Percentiles rank a stretch among this genome's conserved stretches.
These are phyloP conservation scores for Nomada fabriciana DNA, from an alignment of 2,888 invertebrate species.

Conservation along the genomic window DNA sequence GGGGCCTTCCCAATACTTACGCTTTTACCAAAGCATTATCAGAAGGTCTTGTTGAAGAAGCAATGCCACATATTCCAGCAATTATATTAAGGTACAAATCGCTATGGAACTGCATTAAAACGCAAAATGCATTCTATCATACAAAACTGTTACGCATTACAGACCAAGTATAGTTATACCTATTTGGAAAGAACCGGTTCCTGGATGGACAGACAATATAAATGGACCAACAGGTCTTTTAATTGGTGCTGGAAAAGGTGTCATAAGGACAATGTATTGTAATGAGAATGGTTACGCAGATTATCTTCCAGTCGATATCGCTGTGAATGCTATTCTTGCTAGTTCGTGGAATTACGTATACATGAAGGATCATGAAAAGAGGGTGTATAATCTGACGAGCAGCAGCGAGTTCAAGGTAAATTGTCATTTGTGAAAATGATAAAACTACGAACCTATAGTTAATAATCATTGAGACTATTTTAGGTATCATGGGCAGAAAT, in stretches of 20 bases:
- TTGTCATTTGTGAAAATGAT: neutral
- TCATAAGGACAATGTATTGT: conserved; percentile 95
- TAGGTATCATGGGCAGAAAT: conserved; percentile 94
- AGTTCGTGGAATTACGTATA: conserved; percentile 88
- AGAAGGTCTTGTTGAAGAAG: conserved; percentile 92
- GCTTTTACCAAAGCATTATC: conserved; percentile 97
- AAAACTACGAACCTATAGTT: neutral
- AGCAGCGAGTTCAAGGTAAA: conserved; percentile 91
- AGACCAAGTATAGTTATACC: conserved; percentile 90
- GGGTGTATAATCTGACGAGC: conserved; percentile 91
- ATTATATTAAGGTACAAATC: conserved; percentile 90
- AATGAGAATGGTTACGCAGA: conserved; percentile 92
- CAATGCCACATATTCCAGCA: conserved; percentile 91
- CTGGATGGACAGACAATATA: conserved; percentile 97
- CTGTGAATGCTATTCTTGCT: conserved; percentile 91
- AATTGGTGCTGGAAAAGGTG: conserved; percentile 93
- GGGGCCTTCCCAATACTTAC: conserved; percentile 95
- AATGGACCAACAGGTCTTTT: conserved; percentile 96
- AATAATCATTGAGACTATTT: conserved; percentile 15
- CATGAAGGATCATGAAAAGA: conserved; percentile 85
- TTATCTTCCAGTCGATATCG: conserved; percentile 92
- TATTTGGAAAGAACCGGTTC: conserved; percentile 92
- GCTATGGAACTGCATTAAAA: neutral
- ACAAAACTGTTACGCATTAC: conserved; percentile 7
- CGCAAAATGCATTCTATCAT: neutral